These are phyloP conservation scores for Rhinella marina DNA, from an alignment of 2,797 vertebrate genomes.

Conservation along the genomic window DNA sequence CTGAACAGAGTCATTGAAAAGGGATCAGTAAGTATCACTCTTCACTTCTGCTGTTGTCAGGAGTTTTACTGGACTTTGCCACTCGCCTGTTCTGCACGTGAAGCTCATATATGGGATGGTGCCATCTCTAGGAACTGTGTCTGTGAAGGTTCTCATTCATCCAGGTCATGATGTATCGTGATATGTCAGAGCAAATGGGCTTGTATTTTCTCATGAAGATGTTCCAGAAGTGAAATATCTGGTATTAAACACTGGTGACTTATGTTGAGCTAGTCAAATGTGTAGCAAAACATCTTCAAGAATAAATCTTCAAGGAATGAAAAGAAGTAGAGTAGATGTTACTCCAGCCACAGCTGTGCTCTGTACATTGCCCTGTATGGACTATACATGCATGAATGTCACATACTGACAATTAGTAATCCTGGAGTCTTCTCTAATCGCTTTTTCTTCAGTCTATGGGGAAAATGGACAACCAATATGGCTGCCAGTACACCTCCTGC, in stretches of 20 bases:
- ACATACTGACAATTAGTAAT: not conserved
- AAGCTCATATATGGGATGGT: too few relatives aligned
- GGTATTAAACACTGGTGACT: too few relatives aligned
- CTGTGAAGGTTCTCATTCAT: too few relatives aligned
- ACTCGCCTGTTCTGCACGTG: too few relatives aligned
- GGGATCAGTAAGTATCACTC: conserved; percentile 88
- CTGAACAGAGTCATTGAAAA: conserved; percentile 98
- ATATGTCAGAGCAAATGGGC: too few relatives aligned
- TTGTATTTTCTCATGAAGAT: too few relatives aligned
- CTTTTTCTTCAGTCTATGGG: not conserved
- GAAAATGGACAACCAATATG: not conserved
- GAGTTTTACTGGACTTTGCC: too few relatives aligned
- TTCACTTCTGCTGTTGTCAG: not conserved
- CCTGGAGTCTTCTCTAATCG: not conserved
- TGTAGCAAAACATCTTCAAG: too few relatives aligned
- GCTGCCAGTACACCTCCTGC: not conserved
- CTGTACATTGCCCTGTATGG: not conserved
- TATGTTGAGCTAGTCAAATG: too few relatives aligned
- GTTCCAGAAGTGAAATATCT: too few relatives aligned
- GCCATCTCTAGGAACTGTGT: too few relatives aligned
- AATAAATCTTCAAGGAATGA: not conserved
- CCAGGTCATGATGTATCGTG: too few relatives aligned
- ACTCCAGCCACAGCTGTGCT: not conserved
- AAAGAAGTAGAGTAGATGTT: not conserved
- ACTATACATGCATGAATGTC: not conserved